These are phyloP conservation scores for Phalera bucephala DNA, from an alignment of 2,888 invertebrate species.

Conservation along the genomic window DNA sequence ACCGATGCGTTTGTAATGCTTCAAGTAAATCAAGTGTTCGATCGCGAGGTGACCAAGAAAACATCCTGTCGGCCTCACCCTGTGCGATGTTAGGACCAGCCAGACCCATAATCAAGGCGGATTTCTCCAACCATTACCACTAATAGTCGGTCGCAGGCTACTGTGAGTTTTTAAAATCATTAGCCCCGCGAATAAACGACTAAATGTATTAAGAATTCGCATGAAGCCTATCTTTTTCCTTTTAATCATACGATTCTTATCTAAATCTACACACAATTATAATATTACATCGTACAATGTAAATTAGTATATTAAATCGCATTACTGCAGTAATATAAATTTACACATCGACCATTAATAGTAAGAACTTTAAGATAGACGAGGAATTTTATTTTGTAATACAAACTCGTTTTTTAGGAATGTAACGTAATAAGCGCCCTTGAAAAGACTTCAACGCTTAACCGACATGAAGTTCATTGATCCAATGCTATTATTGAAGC, in stretches of 20 bases:
- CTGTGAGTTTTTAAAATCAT: conserved; percentile 54
- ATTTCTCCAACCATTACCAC: conserved; percentile 52
- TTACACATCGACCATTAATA: conserved; percentile 11
- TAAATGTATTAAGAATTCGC: conserved; percentile 25
- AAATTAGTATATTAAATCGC: conserved; percentile 1
- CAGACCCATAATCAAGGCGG: conserved; percentile 55
- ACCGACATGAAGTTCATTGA: conserved; percentile 65
- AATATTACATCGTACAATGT: conserved; percentile 9
- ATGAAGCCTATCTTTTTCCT: conserved; percentile 15
- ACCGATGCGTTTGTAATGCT: not conserved
- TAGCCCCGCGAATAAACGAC: conserved; percentile 33
- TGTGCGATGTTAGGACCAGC: conserved; percentile 21
- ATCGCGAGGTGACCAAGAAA: conserved; percentile 1
- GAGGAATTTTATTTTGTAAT: conserved; percentile 22
- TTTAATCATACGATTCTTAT: conserved; percentile 23
- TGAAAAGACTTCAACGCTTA: conserved; percentile 79
- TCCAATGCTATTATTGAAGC: conserved; percentile 46
- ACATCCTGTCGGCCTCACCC: not conserved
- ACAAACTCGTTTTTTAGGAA: conserved; percentile 45
- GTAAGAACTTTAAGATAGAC: conserved; percentile 15
- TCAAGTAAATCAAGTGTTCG: conserved; percentile 1
- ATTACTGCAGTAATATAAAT: conserved; percentile 10
- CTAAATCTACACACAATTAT: conserved; percentile 20
- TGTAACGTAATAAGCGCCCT: conserved; percentile 67
- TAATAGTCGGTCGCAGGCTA: conserved; percentile 49